Percentiles rank a stretch among this genome's conserved stretches.
Conservation (phyloP, 2,113 vertebrate species). For the Clupea harengus region DNA sequence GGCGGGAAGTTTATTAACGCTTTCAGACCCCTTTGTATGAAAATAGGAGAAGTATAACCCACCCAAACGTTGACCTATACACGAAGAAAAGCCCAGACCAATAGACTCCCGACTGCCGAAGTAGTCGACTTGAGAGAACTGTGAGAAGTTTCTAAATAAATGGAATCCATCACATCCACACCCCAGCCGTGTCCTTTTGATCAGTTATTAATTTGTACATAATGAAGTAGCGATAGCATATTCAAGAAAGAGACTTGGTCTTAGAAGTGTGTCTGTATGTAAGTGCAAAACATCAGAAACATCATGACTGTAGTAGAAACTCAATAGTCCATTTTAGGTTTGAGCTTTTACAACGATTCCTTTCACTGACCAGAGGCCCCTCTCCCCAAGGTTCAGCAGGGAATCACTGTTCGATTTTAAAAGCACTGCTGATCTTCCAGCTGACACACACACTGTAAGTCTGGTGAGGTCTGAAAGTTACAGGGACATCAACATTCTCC, state of each 20-base stretch:
- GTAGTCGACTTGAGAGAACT: too few species aligned
- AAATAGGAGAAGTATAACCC: neutral
- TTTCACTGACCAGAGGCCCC: neutral
- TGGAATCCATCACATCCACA: too few species aligned
- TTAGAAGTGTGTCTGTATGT: too few species aligned
- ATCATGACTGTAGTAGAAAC: too few species aligned
- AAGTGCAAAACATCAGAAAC: too few species aligned
- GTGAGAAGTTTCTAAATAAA: too few species aligned
- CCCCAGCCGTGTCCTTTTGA: too few species aligned
- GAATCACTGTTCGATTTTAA: neutral
- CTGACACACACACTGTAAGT: neutral
- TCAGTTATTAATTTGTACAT: too few species aligned
- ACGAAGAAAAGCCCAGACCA: neutral
- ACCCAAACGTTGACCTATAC: neutral
- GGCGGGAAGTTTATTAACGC: neutral
- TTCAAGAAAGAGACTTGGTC: too few species aligned
- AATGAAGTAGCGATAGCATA: too few species aligned
- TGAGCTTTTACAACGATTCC: neutral
- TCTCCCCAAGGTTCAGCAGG: neutral
- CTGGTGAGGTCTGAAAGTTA: neutral
- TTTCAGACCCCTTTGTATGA: constrained; percentile 2
- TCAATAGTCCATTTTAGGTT: too few species aligned
- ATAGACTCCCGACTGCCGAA: neutral
- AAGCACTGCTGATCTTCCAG: neutral
- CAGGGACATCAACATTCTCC: neutral